Evolutionary conservation across 2,888 invertebrate genomes (phyloP).

Genomic region (Bombyx huttoni): DNA sequence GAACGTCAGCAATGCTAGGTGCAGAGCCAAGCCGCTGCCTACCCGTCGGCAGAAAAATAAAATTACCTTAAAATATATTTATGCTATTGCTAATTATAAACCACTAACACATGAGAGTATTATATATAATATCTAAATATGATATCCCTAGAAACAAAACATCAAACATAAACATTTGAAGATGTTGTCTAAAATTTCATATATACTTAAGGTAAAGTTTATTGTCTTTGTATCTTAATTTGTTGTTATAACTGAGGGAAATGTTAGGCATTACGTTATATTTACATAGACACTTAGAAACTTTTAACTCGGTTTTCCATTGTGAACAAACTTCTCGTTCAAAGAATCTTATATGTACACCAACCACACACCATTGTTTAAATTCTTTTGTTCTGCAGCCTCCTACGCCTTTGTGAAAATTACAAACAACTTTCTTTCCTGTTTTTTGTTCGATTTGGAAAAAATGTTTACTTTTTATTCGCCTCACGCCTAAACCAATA

Average conservation of each 20-base stretch:
- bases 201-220: not conserved
- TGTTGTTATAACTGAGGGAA: not conserved
- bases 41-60: too few species aligned
- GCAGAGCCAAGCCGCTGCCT: too few species aligned
- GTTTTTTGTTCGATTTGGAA: not conserved
- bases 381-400: not conserved
- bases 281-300: slow-evolving; percentile 4
- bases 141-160: too few species aligned
- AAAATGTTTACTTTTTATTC: not conserved
- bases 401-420: not conserved
- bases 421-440: not conserved
- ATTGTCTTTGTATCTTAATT: not conserved
- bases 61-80: too few species aligned
- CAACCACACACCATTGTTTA: not conserved
- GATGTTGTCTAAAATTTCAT: not conserved
- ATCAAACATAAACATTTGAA: not conserved
- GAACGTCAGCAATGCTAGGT: too few species aligned
- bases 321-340: slow-evolving; percentile 11
- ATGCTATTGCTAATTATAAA: too few species aligned
- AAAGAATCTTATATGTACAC: slow-evolving; percentile 4
- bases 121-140: too few species aligned
- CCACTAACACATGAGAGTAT: too few species aligned
- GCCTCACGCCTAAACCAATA: slow-evolving; percentile 8
- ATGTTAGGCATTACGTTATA: slow-evolving; percentile 1
- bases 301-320: slow-evolving; percentile 7